Base-by-base conservation (phyloP, 1,140 invertebrate species). In the Drosophila paulistorum region DNA sequence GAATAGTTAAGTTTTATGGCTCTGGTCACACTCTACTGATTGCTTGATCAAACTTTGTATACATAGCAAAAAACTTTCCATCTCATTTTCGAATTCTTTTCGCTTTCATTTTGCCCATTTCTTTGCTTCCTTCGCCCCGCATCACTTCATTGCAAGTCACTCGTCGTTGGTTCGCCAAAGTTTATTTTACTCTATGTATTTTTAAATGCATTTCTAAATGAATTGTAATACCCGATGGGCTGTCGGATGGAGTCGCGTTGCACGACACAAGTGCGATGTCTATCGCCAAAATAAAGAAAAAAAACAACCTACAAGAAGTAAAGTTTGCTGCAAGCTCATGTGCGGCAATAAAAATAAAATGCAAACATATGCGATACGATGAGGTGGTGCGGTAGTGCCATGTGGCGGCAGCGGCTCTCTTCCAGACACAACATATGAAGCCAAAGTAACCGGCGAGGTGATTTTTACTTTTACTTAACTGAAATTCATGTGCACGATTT, bases 191-290 rank as follows among this genome's bases (percentile, higher is more conserved):
- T 80, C 83, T 84, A 89, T 89, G 84, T 84, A 89, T 87, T 87
- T 87, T 87, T 79, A 89, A 87, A 83, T 87, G 80, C 85, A 89
- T 89, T 87, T 84, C 80, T 84, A 87, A 87, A 87, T 89, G 83
- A 87, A 89, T 87, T 87, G 83, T 87, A 87, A 87, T 89, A 89
- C 74, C 45, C 74, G 74, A 68, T 68, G 66, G 42, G 66, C 51
- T 17, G 70, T 72, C 60, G 59, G 14, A 71, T 45, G 51, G 63
- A 70, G 72, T 65, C 73, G 73, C 30, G 35, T 74, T 63, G 77
- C 83, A 86, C 83, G 83, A 86, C 77, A 80, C 83, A 69, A 65
- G 80, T 82, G 82, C 83, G 74, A 77, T 87, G 85, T 83, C 82
- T 87, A 82, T 81, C 76, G 78, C 68, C 81, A 67, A 59, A 79